phyloP scores from a whole-genome alignment of 2,797 vertebrate genomes.

The Meda fulgida region DNA sequence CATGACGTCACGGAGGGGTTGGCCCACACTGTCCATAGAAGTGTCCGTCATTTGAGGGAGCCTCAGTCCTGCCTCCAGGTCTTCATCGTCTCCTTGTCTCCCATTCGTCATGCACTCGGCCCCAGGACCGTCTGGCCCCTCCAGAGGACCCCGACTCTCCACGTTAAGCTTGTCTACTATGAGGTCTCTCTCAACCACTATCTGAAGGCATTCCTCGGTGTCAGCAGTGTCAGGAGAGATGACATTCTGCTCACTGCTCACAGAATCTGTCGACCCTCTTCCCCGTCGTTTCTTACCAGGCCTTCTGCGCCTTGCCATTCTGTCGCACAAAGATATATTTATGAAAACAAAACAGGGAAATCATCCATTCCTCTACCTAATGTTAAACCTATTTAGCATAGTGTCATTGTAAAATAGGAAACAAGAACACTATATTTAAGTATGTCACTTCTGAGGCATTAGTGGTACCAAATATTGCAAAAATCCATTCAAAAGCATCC shows the following conservation, averaged over 20 bases:
- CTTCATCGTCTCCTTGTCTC: slow-evolving; percentile 48
- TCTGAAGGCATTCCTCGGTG: slow-evolving; percentile 57
- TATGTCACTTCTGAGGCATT: not conserved
- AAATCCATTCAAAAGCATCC: not conserved
- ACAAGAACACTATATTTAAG: not conserved
- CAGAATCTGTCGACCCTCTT: slow-evolving; percentile 79
- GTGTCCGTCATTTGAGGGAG: slow-evolving; percentile 92
- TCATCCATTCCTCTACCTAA: not conserved
- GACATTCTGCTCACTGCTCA: slow-evolving; percentile 66
- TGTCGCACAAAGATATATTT: slow-evolving; percentile 59
- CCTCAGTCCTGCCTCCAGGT: slow-evolving; percentile 75
- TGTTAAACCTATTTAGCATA: not conserved
- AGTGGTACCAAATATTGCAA: not conserved
- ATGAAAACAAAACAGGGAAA: not conserved
- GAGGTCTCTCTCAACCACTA: slow-evolving; percentile 31
- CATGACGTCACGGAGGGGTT: slow-evolving; percentile 88
- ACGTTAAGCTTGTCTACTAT: slow-evolving; percentile 20
- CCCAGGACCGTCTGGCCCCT: slow-evolving; percentile 54
- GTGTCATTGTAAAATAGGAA: not conserved
- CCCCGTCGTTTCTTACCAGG: slow-evolving; percentile 85
- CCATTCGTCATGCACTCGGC: slow-evolving; percentile 53
- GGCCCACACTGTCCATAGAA: slow-evolving; percentile 89
- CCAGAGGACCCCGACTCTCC: slow-evolving; percentile 60
- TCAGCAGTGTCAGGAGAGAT: slow-evolving; percentile 73
- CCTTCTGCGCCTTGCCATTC: slow-evolving; percentile 90